Evolutionary conservation across 1,140 invertebrate species (phyloP), one percentile per base, ranked within the genome.

Genomic region (Eupristina koningsbergeri): DNA sequence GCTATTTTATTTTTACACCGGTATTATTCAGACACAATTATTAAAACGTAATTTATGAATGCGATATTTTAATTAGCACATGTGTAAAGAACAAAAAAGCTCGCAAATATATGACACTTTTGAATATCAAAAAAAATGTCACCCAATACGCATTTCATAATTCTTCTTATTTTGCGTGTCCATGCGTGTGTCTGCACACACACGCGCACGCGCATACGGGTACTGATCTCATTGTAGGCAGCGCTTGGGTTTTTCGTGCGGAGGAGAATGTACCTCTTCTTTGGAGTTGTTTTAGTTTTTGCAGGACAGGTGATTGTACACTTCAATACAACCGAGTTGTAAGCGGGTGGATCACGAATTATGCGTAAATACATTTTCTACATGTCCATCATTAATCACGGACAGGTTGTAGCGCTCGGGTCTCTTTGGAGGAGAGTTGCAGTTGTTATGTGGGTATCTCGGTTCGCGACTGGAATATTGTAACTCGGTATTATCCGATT

Each of bases 401-500:
- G 34, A 47, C n/a, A 63, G 63, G 39, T 79, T 29, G 47, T 31
- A 50, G 50, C 45, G 73, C 13, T 50, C n/a, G 39, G 36, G 22
- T 71, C 39, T 9, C 36, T 71, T 41, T 71, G 36, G 39, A 53
- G 34, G 45, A 75, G 45, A n/a, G n/a, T n/a, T n/a, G n/a, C n/a
- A n/a, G 45, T 53, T 13, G 29, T 39, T 47, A 79, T 41, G 34
- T 53, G 64, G 9, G 34, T 31, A 84, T 64, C 61, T 81, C 45
- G 83, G 63, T 84, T 84, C 77, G 61, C 69, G 61, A 84, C 34
- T 80, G 76, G 71, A 79, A 74, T 80, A 67, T 85, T 69, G 67
- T 61, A 53, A 58, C 36, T n/a, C 31, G 45, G 50, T 17, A 71
- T 78, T 85, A 83, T 61, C 75, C 84, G 75, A 82, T 85, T 75